Base-by-base conservation (phyloP, 2,888 invertebrate species). In the Anorthoa munda region DNA sequence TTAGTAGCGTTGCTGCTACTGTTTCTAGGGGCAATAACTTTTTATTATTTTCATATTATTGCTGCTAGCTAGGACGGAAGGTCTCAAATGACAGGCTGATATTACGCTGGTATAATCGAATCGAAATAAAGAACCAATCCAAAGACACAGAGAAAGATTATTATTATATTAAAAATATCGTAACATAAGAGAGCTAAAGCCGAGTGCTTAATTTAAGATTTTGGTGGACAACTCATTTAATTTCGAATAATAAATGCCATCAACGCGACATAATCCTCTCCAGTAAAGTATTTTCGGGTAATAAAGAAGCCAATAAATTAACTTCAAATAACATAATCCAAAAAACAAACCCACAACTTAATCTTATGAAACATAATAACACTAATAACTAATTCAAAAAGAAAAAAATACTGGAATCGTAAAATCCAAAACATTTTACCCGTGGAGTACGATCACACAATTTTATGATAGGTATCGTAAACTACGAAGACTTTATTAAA, bases 381-480 rank as follows among this genome's bases (percentile, higher is more conserved):
- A 75, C 58, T 63, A 56, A 79, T 69, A 75, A 65, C 56, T 58
- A 71, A 82, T 75, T 65, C 58, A 76, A 76, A 71, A 72, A n/a
- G n/a, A 60, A 77, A 61, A 77, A 75, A 74, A 26, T 0, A 74
- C 59, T 68, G 81, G 63, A 72, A 72, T 85, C 79, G 63, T 84
- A 88, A 83, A 87, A 82, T 75, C 77, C 73, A 80, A 83, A 85
- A 88, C 86, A 89, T 91, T 91, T 91, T 89, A 91, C 76, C 76
- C 72, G 66, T 72, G 64, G 69, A 67, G 70, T 66, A 70, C 77
- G 82, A 86, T 86, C 86, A 88, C 87, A 89, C 90, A 88, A 89
- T 91, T 93, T 93, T 93, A 94, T 91, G 92, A 92, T 89, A 87
- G 81, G 79, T 84, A 89, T 89, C 91, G 90, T 93, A 92, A 93